Percentiles rank a stretch among this genome's conserved stretches.
These are phyloP conservation scores for Cantharis rustica DNA, from an alignment of 2,888 invertebrate species.

Conservation along the genomic window DNA sequence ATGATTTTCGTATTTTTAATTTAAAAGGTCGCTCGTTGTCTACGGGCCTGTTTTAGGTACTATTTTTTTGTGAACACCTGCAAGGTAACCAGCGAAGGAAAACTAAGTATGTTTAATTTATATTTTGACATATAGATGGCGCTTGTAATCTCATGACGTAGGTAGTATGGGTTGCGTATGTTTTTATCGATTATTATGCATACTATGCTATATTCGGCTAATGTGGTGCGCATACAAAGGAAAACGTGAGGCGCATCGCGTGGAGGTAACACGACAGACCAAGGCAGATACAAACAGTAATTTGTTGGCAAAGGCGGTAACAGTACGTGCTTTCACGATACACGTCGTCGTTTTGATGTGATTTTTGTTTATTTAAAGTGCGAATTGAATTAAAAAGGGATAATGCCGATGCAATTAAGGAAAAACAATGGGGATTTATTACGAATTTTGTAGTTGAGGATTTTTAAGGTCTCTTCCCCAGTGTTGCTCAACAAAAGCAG, in stretches of 20 bases:
- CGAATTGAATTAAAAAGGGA: neutral
- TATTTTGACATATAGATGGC: neutral
- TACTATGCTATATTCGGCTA: neutral
- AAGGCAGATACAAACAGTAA: neutral
- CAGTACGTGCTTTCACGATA: neutral
- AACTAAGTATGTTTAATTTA: neutral
- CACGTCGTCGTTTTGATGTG: neutral
- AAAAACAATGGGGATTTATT: neutral
- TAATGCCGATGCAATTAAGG: neutral
- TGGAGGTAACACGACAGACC: constrained; percentile 7
- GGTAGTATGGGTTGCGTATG: neutral
- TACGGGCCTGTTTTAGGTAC: too few relatives aligned
- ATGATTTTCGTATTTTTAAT: too few relatives aligned
- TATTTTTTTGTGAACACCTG: too few relatives aligned
- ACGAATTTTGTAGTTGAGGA: constrained; percentile 1
- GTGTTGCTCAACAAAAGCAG: constrained; percentile 12
- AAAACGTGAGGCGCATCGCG: constrained; percentile 14
- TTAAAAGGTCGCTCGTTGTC: too few relatives aligned
- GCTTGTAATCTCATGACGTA: neutral
- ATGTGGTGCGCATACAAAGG: constrained; percentile 6
- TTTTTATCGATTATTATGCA: neutral
- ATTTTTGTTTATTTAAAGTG: neutral
- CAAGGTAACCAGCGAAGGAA: too few relatives aligned
- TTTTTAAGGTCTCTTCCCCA: neutral
- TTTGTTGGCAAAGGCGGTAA: neutral